Evolutionary conservation across 2,888 invertebrate genomes (phyloP).

Genomic region (Mechanitis messenoides): DNA sequence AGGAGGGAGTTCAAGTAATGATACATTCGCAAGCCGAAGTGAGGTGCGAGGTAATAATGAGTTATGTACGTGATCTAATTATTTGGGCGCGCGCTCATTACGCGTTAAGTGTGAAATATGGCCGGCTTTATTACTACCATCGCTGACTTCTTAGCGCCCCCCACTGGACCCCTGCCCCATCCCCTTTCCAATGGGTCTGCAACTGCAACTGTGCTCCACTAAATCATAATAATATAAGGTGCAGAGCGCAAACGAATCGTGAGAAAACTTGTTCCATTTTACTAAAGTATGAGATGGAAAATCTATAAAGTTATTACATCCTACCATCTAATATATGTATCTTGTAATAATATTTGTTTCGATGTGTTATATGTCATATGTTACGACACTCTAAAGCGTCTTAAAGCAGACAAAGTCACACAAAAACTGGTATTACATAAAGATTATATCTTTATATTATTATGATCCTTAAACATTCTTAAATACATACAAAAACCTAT

Average conservation of each 20-base stretch:
- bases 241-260: constrained; percentile 44
- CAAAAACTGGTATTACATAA: neutral
- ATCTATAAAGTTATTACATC: constrained; percentile 10
- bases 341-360: no score
- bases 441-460: neutral
- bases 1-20: constrained; percentile 51
- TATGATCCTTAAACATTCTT: no score
- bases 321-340: no score
- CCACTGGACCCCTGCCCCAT: constrained; percentile 14
- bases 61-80: constrained; percentile 79
- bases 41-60: constrained; percentile 77
- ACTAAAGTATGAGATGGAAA: constrained; percentile 22
- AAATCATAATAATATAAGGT: constrained; percentile 73
- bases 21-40: constrained; percentile 68
- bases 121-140: constrained; percentile 73
- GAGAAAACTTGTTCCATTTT: constrained; percentile 29
- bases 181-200: constrained; percentile 42
- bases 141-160: constrained; percentile 48
- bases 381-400: neutral
- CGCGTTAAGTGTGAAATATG: constrained; percentile 78
- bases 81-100: constrained; percentile 78
- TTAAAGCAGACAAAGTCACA: neutral
- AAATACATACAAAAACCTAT: constrained; percentile 2
- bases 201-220: constrained; percentile 65
- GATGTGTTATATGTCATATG: no score